Evolutionary conservation across 2,113 vertebrate species (phyloP), one percentile per base, ranked within the genome.

Genomic region (Sylvilagus bachmani): DNA sequence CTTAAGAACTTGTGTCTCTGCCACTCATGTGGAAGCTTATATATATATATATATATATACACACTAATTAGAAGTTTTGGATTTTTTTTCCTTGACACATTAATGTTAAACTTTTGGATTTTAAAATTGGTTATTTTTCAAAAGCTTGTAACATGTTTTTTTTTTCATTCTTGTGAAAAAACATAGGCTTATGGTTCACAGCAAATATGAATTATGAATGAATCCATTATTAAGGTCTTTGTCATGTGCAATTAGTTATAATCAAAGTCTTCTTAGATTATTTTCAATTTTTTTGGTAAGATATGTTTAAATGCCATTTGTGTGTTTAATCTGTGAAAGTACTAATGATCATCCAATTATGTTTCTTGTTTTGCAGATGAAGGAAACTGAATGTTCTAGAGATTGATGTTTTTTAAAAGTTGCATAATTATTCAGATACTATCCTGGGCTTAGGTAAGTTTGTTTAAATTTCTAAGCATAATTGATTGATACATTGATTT

Each of bases 161-260:
- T 1, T 94, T 89, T 77, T 49, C 4, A 86, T n/a, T 80, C 25
- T 5, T 61, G 3, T 51, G 66, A 82, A 44, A 77, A 87, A 91
- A 36, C n/a, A 19, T 80, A 75, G 3, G 31, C 11, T 71, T 90
- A 36, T 67, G 58, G 2, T 75, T 90, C 27, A 79, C 10, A 36
- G 14, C 36, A 91, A 51, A 14, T 11, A 44, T 66, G 25, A 58
- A 90, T 70, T 75, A 71, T 49, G 24, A 81, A 90, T 74, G 3
- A 78, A 79, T 1, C 74, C 51, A 90, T 74, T 88, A 94, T 53
- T 88, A 91, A 81, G 16, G 16, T 21, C n/a, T 93, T 93, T 58
- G n/a, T 58, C 29, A 84, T 13, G 58, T 86, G 4, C 71, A 74
- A 90, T 87, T 49, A 80, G 21, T 81, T 75, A 2, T 70, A 80